Base-by-base conservation (phyloP, 2,888 invertebrate genomes). In the Zonitis immaculata region DNA sequence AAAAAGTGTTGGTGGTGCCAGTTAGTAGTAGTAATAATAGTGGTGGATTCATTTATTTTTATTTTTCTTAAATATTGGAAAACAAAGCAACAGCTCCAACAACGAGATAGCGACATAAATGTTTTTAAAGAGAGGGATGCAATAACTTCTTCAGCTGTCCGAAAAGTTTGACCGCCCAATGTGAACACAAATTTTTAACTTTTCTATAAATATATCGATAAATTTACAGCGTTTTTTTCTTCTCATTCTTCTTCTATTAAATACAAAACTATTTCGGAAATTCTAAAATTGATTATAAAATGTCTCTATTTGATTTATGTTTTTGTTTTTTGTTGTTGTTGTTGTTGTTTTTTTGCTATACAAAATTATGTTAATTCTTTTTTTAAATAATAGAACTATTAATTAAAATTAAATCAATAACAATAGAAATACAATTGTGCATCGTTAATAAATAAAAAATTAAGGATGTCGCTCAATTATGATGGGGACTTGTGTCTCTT, bases 61-160 rank as follows among this genome's bases (percentile, higher is more conserved):
- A n/a, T n/a, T n/a, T 27, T 6, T 25, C 3, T 25, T 25, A 25
- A 25, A 25, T 6, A 25, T 6, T 6, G 6, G 6, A 25, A 25
- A 25, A 25, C 25, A 11, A 27, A 27, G 27, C 30, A 3, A 27
- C 27, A 9, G 12, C 9, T 12, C 30, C 30, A 12, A 30, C n/a
- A 30, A 30, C n/a, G n/a, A n/a, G n/a, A n/a, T n/a, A n/a, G n/a
- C n/a, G n/a, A n/a, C n/a, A n/a, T n/a, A n/a, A n/a, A n/a, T n/a
- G 30, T 3, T 30, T 30, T 6, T 12, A 1, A 12, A 32, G 14
- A 30, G 58, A 60, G 63, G 65, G 65, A 64, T 64, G 65, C 66
- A 66, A 66, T 66, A 66, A 68, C 63, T 66, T 65, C 61, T 64
- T 66, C 65, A 64, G 59, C 66, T 66, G 66, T 65, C 66, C 56